Evolutionary conservation across 2,113 vertebrate species (phyloP).

Genomic region (Thamnophis sirtalis): DNA sequence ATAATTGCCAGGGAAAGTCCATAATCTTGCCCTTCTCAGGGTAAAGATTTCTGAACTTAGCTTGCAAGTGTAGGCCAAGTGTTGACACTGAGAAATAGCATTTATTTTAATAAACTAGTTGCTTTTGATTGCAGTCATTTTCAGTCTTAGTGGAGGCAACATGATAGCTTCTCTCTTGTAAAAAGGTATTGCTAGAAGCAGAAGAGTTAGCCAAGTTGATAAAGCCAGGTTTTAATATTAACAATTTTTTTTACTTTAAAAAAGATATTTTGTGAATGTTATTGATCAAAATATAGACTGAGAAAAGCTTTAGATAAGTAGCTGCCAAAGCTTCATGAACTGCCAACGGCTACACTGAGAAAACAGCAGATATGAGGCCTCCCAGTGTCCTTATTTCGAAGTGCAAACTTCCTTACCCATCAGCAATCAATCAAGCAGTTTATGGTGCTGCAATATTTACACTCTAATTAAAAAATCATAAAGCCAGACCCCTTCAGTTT

Average conservation of each 20-base stretch:
- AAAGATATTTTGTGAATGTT: fast-evolving
- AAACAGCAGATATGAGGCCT: slow-evolving; percentile 38
- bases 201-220: neutral
- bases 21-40: neutral
- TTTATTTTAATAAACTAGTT: neutral
- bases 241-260: neutral
- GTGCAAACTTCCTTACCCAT: slow-evolving; percentile 70
- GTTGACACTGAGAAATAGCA: neutral
- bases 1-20: neutral
- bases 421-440: slow-evolving; percentile 83
- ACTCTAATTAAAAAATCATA: slow-evolving; percentile 89
- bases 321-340: slow-evolving; percentile 28
- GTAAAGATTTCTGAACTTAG: neutral
- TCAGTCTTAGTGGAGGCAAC: neutral
- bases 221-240: neutral
- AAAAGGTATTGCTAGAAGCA: neutral
- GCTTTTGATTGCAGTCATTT: neutral
- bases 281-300: neutral
- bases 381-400: slow-evolving; percentile 52
- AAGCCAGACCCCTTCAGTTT: slow-evolving; percentile 73
- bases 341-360: slow-evolving; percentile 30
- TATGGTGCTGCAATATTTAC: slow-evolving; percentile 83
- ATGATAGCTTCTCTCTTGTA: neutral
- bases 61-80: neutral
- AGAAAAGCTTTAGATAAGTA: slow-evolving; percentile 4